A percentile compares a stretch with the other conserved stretches of the same genome.
phyloP scores from a whole-genome alignment of 2,113 vertebrate species.

The Nycticebus coucang region DNA sequence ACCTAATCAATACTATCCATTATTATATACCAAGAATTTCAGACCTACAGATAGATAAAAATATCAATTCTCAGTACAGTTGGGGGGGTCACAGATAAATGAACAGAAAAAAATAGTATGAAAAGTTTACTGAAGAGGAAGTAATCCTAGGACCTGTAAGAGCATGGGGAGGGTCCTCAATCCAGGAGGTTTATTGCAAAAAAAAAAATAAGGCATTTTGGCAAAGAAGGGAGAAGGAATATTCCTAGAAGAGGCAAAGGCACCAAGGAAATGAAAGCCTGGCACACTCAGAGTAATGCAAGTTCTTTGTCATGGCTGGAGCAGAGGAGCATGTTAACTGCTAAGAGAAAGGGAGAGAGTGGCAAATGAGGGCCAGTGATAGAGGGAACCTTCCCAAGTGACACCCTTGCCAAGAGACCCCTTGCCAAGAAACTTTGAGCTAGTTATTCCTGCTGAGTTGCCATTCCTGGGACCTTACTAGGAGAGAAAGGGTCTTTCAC shows the following conservation, averaged over 20 bases:
- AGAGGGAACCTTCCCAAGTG: not conserved
- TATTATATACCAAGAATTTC: not conserved
- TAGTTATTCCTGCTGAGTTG: constrained; percentile 20
- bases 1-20: constrained; percentile 8
- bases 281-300: not conserved
- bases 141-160: not conserved
- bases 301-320: not conserved
- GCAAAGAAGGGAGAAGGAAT: not conserved
- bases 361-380: not conserved
- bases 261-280: not conserved
- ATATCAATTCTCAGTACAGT: not conserved
- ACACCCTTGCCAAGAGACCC: constrained; percentile 49
- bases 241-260: not conserved
- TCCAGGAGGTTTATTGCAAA: not conserved
- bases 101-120: constrained; percentile 23
- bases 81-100: not conserved
- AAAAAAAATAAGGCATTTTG: not conserved
- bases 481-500: constrained; percentile 42
- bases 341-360: not conserved
- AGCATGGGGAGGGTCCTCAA: not conserved
- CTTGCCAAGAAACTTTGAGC: constrained; percentile 56
- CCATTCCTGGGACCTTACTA: not conserved
- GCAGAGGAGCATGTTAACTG: not conserved
- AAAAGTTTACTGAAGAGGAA: not conserved
- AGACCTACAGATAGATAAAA: constrained; percentile 17